phyloP scores from a whole-genome alignment of 2,888 invertebrate species.

The Helobdella robusta region DNA sequence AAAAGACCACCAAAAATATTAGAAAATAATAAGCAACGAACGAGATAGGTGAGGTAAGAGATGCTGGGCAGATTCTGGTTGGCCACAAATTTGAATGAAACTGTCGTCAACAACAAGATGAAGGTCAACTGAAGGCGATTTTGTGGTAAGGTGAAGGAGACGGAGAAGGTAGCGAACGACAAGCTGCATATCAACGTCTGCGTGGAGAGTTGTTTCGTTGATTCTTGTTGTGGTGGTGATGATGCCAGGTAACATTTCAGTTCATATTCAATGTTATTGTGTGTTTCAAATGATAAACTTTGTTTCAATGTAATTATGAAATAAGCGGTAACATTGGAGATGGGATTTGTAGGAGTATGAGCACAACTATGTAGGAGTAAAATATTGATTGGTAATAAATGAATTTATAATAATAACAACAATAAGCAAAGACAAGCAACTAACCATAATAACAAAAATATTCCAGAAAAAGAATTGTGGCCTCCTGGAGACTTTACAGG shows the following conservation, averaged over 20 bases:
- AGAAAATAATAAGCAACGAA: not conserved
- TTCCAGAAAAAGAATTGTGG: conserved; percentile 36
- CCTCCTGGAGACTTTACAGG: conserved; percentile 34
- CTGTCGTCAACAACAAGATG: conserved; percentile 46
- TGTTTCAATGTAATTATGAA: no score
- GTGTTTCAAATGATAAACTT: no score
- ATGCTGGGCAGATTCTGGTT: conserved; percentile 47
- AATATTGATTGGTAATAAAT: no score
- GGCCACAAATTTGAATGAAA: conserved; percentile 48
- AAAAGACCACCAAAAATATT: not conserved
- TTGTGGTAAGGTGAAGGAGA: conserved; percentile 42
- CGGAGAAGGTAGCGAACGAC: conserved; percentile 47
- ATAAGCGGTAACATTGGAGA: no score
- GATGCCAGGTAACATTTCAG: no score
- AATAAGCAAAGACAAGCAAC: not conserved
- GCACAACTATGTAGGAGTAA: no score
- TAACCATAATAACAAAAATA: conserved; percentile 35
- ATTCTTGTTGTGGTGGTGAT: no score
- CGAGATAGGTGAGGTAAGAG: conserved; percentile 47
- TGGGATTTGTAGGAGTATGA: no score
- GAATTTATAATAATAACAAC: no score
- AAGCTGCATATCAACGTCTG: conserved; percentile 48
- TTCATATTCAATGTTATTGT: no score
- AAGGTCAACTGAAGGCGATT: conserved; percentile 47
- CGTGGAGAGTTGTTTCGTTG: no score